These are phyloP conservation scores for Oxycera nigricornis DNA, from an alignment of 2,888 invertebrate species.

Conservation along the genomic window DNA sequence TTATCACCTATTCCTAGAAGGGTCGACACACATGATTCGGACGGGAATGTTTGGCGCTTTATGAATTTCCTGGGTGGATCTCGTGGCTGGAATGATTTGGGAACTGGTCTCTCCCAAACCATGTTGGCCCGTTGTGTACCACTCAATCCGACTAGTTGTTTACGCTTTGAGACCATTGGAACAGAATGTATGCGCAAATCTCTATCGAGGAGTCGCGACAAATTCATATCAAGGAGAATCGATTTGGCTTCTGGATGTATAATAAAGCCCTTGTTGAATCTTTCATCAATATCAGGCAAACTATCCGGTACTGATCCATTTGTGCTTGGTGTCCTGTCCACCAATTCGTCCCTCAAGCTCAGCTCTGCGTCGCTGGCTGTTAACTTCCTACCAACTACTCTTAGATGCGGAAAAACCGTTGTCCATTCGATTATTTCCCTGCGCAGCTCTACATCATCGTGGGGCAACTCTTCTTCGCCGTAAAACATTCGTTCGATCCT, in stretches of 20 bases:
- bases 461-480: constrained; percentile 53
- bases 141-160: neutral
- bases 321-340: constrained; percentile 28
- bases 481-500: constrained; percentile 58
- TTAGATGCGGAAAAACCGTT: constrained; percentile 55
- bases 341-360: neutral
- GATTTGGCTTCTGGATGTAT: constrained; percentile 28
- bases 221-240: neutral
- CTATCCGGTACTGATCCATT: neutral
- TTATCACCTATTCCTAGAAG: neutral
- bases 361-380: neutral
- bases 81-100: neutral
- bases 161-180: constrained; percentile 38
- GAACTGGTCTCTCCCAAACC: neutral
- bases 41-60: constrained; percentile 26
- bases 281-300: neutral
- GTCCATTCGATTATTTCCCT: constrained; percentile 61
- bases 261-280: neutral
- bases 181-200: constrained; percentile 45
- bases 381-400: constrained; percentile 39
- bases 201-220: constrained; percentile 36
- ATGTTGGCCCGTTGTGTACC: neutral
- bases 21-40: constrained; percentile 18
- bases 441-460: constrained; percentile 54
- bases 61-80: neutral